phyloP scores from a whole-genome alignment of 2,888 invertebrate species.

The Lochmaea capreae region DNA sequence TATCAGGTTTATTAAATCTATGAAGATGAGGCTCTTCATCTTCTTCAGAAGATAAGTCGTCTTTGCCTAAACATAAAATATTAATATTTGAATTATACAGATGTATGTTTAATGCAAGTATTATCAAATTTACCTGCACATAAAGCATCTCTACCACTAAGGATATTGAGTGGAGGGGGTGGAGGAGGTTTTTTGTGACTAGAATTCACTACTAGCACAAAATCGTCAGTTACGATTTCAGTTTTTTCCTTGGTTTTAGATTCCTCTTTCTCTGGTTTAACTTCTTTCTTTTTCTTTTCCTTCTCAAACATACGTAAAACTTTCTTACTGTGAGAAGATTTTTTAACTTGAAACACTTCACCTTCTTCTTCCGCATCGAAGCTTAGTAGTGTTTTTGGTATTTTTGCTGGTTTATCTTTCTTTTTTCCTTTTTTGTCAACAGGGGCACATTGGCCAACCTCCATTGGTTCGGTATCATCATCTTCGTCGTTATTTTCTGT shows the following conservation, averaged over 20 bases:
- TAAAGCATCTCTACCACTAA: conserved; percentile 86
- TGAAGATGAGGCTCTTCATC: conserved; percentile 66
- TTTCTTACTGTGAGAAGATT: conserved; percentile 93
- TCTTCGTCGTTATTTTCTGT: conserved; percentile 76
- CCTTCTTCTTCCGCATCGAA: conserved; percentile 85
- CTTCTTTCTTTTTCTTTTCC: conserved; percentile 75
- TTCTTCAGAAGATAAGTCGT: conserved; percentile 76
- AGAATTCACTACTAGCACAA: conserved; percentile 70
- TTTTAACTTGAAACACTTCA: conserved; percentile 95
- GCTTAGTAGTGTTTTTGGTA: conserved; percentile 77
- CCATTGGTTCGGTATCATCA: conserved; percentile 64
- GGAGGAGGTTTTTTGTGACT: conserved; percentile 60
- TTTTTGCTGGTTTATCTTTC: conserved; percentile 67
- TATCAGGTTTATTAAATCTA: conserved; percentile 74
- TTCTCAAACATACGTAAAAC: conserved; percentile 86
- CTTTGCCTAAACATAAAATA: conserved; percentile 64
- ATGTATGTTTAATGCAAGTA: not conserved
- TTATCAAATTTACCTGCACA: conserved; percentile 71
- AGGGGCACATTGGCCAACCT: conserved; percentile 60
- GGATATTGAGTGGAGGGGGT: conserved; percentile 70
- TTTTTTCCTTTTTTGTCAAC: conserved; percentile 56
- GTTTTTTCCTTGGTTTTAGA: conserved; percentile 69
- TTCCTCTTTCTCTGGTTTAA: conserved; percentile 61
- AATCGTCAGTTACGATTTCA: conserved; percentile 78
- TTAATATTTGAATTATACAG: not conserved